Conservation (phyloP, 1,140 invertebrate genomes). For the Heliconius congener region DNA sequence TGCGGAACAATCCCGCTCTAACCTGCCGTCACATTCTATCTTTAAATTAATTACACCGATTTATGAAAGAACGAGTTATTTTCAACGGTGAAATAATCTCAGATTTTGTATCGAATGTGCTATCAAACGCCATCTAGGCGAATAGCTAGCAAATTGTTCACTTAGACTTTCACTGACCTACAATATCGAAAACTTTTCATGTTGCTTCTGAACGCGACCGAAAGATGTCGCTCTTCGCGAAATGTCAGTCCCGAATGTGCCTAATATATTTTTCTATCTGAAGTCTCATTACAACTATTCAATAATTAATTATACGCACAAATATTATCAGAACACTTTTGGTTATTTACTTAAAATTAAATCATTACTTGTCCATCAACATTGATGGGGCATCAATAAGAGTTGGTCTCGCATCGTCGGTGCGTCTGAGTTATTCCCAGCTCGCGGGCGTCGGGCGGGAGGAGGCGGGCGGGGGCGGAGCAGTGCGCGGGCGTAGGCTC, state of each 20-base stretch:
- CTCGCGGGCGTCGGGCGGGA: constrained; percentile 39
- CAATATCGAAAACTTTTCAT: neutral
- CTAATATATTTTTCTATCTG: neutral
- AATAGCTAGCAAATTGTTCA: neutral
- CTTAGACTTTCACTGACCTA: neutral
- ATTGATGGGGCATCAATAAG: constrained; percentile 20
- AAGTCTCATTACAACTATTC: neutral
- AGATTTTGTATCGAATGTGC: neutral
- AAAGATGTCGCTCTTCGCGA: neutral
- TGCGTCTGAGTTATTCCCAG: constrained; percentile 70
- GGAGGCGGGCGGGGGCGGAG: constrained; percentile 43
- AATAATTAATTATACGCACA: neutral
- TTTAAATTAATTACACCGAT: neutral
- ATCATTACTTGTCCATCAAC: constrained; percentile 3
- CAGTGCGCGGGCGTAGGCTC: constrained; percentile 52
- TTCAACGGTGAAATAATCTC: neutral
- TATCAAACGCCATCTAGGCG: neutral
- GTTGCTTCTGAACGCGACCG: neutral
- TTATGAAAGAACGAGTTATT: neutral
- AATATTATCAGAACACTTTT: neutral
- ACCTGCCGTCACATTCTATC: neutral
- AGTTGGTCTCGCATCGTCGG: constrained; percentile 2
- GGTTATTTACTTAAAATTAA: neutral
- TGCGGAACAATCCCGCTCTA: neutral
- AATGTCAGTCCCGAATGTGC: neutral